Conservation (phyloP, 2,797 vertebrate genomes). For the Poecilia gillii region DNA sequence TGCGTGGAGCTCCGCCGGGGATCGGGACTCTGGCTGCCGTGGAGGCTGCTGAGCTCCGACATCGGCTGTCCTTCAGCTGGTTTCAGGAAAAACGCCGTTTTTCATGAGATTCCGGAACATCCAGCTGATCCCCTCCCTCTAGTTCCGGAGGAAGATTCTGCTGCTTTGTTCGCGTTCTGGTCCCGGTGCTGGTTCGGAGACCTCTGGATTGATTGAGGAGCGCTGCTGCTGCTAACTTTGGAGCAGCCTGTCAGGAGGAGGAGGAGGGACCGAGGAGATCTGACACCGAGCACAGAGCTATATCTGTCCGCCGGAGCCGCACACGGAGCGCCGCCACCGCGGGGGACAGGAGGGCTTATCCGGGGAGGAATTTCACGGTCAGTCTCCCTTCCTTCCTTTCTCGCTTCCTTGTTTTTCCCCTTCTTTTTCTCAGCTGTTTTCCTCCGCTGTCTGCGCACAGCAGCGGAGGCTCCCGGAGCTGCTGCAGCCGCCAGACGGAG, state of each 20-base stretch:
- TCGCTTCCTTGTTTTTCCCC: too few species aligned
- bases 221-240: conserved; percentile 48
- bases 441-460: not conserved
- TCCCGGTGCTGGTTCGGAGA: conserved; percentile 3
- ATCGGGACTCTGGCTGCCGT: conserved; percentile 18
- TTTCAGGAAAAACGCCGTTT: not conserved
- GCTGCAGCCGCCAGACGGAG: not conserved
- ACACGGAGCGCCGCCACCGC: conserved; percentile 22
- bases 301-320: conserved; percentile 41
- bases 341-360: conserved; percentile 7
- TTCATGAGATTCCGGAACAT: not conserved
- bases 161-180: not conserved
- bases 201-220: conserved; percentile 4
- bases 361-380: conserved; percentile 28
- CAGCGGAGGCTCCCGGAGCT: not conserved
- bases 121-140: not conserved
- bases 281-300: conserved; percentile 44
- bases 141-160: not conserved
- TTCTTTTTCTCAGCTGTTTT: not conserved
- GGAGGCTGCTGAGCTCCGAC: conserved; percentile 17
- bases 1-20: conserved; percentile 37
- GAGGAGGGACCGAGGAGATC: conserved; percentile 27
- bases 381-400: not conserved
- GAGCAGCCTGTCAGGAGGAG: conserved; percentile 29
- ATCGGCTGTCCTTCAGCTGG: not conserved